Base-by-base conservation (phyloP, 2,888 invertebrate species). In the Lagria hirta region DNA sequence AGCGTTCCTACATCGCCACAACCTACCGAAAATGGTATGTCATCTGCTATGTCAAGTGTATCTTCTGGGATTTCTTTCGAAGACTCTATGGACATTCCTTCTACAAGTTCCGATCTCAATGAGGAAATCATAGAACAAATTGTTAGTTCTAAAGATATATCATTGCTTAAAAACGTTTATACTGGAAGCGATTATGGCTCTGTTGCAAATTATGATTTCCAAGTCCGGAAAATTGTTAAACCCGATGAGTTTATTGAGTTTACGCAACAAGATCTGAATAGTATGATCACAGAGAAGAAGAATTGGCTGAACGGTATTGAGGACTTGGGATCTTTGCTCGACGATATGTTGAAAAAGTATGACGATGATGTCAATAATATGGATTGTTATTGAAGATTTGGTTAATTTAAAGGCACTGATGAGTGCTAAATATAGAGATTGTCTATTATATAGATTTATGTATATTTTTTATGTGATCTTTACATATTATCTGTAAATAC, bases 341-440 rank as follows among this genome's bases (percentile, higher is more conserved):
- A 88, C 58, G 88, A 89, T 65, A 83, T 88, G 48, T 65, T 86
- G 12, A 78, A 80, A 5, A 75, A 80, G 35, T 79, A 82, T 55
- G 75, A 79, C 51, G 76, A 80, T 43, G 78, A 81, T 47, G 70
- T 78, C 0, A 84, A 84, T 58, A 72, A 75, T 15, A 77, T 85
- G 74, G 87, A 87, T 72, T 87, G 86, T 71, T 87, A 87, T 35
- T 48, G 32, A n/a, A n/a, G n/a, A n/a, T n/a, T n/a, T 18, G n/a
- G 3, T 3, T 21, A 21, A 10, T 21, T 21, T 8, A 18, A 21
- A 10, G 10, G n/a, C n/a, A n/a, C n/a, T n/a, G n/a, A n/a, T n/a
- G n/a, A n/a, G n/a, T n/a, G n/a, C n/a, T n/a, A n/a, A n/a, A n/a
- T n/a, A n/a, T n/a, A n/a, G n/a, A n/a, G n/a, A n/a, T n/a, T n/a